Base-by-base conservation (phyloP, 2,888 invertebrate genomes). In the Agrilus cyanescens region DNA sequence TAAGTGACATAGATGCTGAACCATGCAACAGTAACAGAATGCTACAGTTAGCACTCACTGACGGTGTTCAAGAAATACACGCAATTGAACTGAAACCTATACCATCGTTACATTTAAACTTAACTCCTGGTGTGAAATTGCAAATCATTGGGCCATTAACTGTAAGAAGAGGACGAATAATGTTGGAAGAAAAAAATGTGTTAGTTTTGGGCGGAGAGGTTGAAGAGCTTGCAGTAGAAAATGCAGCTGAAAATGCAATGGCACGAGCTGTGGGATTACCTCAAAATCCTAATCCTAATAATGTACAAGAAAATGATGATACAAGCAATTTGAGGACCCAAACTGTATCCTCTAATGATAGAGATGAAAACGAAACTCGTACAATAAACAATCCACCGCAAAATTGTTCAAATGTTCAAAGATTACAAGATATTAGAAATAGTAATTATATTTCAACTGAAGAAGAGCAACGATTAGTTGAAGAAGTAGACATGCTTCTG, bases 201-300 rank as follows among this genome's bases (percentile, higher is more conserved):
- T 71, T 73, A 48, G 62, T 82, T 43, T 59, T 85, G 1, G 85
- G 85, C 0, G 87, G 87, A 0, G 82, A 84, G 62, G 80, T 85
- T 1, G 80, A 82, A 37, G 73, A 72, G 40, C 61, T 82, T 18
- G 59, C 71, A 0, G 57, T 73, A 1, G 53, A 67, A 3, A 77
- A 82, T 63, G 75, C 77, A 0, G 58, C 74, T 7, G 76, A 79
- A 52, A 78, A 77, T 48, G 60, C 80, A 5, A 57, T 85, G 35
- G 73, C 78, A 2, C 60, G 72, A 52, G 72, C 70, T 47, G 60
- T 83, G 57, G 69, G 72, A n/a, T 47, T 76, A 32, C 67, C 71
- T 10, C 64, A 69, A 55, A 73, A 72, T 61, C 62, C 65, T 2
- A 67, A 69, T 50, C 72, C 73, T 0, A 45, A 43, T 25, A 33